Evolutionary conservation across 2,888 invertebrate species (phyloP), one percentile per base, ranked within the genome.

Genomic region (Brenthis ino): DNA sequence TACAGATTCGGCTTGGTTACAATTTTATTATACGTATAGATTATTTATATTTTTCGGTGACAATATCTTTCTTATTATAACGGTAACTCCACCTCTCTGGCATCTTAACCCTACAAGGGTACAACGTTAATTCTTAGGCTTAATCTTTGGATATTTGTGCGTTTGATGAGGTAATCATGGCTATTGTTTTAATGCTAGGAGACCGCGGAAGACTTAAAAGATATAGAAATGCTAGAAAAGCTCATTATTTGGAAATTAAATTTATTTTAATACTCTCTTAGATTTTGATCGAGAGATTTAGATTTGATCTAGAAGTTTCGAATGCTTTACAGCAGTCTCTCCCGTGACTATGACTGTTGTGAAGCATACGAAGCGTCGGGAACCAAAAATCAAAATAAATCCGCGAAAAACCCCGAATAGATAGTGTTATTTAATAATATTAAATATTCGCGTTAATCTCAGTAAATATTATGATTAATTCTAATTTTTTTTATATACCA

Each of bases 161-260:
- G 72, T 80, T 79, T 86, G 87, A 87, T 81, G 86, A 81, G 83
- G 85, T 86, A 88, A 88, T 86, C 86, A 84, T 80, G 84, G 87
- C 81, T 82, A 83, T 84, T 83, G 82, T 78, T 81, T 77, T 85
- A 86, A 87, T 82, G 76, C 85, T 80, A 75, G 77, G 78, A 77
- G 79, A 81, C 85, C 85, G 79, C 83, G 81, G 76, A 77, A 72
- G 72, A 73, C 72, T 57, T 33, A 4, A 53, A 6, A 12, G 64
- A 65, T 48, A 24, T 68, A 67, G 3, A 20, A n/a, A 12, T 48
- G 50, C 65, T 67, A 20, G 65, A 70, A 66, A 24, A 8, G 64
- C n/a, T 11, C 1, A 51, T 61, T 6, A 24, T 54, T 24, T 43
- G 1, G 0, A 43, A 53, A 53, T 53, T 53, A 53, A 28, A 28